Evolutionary conservation across 2,113 vertebrate genomes (phyloP), one percentile per base, ranked within the genome.

Genomic region (Hipposideros armiger): DNA sequence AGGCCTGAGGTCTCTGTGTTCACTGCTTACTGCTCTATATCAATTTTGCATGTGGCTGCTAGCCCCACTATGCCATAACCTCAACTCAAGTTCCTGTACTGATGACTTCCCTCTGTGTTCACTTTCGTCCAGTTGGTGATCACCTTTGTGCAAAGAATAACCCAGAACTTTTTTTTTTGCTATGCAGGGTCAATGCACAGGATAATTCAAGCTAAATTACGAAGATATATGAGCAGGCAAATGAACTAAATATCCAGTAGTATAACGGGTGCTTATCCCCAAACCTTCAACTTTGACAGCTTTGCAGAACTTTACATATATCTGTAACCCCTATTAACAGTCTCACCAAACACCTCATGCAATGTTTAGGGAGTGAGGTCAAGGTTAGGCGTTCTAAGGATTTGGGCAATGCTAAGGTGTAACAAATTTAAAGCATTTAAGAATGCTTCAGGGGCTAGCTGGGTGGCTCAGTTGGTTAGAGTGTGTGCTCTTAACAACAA

Each of bases 321-420:
- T 87, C 11, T 56, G 32, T 60, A 42, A 88, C 2, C 50, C 19
- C 24, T 52, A 15, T 84, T 94, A 87, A 54, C 45, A 66, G 3
- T 72, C 60, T 26, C 67, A n/a, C 60, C 9, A 11, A 83, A 40
- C 6, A 73, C 28, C 24, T 95, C 19, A 45, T 47, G 19, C 22
- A 54, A 3, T 69, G 24, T 84, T 90, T 94, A 72, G 70, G 45
- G 40, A 69, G 28, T 77, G 58, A 91, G 50, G 47, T 86, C 26
- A 19, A 87, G 70, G 42, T 67, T 81, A 82, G 32, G 87, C 36
- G 26, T 91, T 94, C 73, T 74, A 93, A 96, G 85, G 90, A 73
- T 86, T 86, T 88, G 50, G 93, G 64, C 50, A 90, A 83, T 17
- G 28, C 60, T 72, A 6, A 58, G 19, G 16, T n/a, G 30, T 54